Conservation (phyloP, 2,797 vertebrate genomes). For the Protonibea diacanthus region DNA sequence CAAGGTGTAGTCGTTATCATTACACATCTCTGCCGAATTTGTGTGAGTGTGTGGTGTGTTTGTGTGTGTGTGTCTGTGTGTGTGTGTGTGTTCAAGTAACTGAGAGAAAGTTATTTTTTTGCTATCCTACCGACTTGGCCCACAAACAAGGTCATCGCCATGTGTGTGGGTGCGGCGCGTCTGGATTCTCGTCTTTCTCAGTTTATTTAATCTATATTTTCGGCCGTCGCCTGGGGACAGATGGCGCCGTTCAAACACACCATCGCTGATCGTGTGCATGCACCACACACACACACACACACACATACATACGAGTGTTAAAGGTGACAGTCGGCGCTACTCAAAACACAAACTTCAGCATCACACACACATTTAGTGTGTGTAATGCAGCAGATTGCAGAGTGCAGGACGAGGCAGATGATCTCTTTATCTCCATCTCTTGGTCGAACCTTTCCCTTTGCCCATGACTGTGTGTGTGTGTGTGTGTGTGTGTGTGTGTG, state of each 20-base stretch:
- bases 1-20: slow-evolving; percentile 41
- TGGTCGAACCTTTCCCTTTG: slow-evolving; percentile 45
- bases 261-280: background rate
- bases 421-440: slow-evolving; percentile 76
- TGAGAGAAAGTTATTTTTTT: background rate
- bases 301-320: slow-evolving; percentile 10
- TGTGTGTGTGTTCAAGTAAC: background rate
- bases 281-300: slow-evolving; percentile 10
- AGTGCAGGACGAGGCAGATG: slow-evolving; percentile 74
- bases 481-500: slow-evolving; percentile 20
- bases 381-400: slow-evolving; percentile 47
- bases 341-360: slow-evolving; percentile 8
- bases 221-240: no score
- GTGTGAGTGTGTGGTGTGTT: background rate
- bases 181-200: background rate
- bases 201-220: no score
- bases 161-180: background rate
- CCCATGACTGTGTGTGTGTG: slow-evolving; percentile 20
- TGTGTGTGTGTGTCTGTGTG: background rate
- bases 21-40: background rate
- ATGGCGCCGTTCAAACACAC: background rate
- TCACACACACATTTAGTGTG: slow-evolving; percentile 46
- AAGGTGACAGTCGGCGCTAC: slow-evolving; percentile 10
- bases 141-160: slow-evolving; percentile 11
- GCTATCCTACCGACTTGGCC: slow-evolving; percentile 1